phyloP scores from a whole-genome alignment of 2,113 vertebrate species.

The Pterocles burchelli region DNA sequence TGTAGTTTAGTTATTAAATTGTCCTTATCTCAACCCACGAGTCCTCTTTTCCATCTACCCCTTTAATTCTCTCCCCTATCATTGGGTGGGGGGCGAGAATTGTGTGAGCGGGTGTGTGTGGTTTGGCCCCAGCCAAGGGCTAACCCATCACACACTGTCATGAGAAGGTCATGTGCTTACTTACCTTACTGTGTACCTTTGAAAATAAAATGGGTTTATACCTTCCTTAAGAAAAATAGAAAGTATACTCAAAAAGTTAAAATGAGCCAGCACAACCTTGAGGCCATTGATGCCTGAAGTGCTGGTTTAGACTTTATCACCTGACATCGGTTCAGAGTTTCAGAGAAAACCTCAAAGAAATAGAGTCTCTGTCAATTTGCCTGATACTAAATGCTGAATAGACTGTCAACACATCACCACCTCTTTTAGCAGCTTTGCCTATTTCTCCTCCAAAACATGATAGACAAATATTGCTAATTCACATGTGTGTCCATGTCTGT shows the following conservation, averaged over 20 bases:
- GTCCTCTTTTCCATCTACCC: too few species aligned
- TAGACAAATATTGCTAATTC: background rate
- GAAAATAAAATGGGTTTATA: background rate
- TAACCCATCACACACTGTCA: too few species aligned
- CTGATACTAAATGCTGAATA: background rate
- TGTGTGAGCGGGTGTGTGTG: too few species aligned
- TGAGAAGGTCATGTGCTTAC: rapidly evolving
- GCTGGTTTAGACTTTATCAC: background rate
- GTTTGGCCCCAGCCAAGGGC: too few species aligned
- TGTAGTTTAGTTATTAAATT: too few species aligned
- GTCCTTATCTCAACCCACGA: too few species aligned
- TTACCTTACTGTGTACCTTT: background rate
- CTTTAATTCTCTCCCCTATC: too few species aligned
- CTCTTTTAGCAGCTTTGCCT: background rate
- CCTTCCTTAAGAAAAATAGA: background rate
- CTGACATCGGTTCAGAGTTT: background rate
- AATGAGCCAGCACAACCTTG: background rate
- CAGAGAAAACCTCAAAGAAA: background rate
- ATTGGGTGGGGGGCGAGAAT: too few species aligned
- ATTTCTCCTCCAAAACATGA: background rate
- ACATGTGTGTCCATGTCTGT: background rate
- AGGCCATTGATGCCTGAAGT: background rate
- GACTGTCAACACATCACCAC: background rate
- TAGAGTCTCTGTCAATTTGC: background rate
- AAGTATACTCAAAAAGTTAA: background rate